Base-by-base conservation (phyloP, 2,888 invertebrate species). In the Cyaniris semiargus region DNA sequence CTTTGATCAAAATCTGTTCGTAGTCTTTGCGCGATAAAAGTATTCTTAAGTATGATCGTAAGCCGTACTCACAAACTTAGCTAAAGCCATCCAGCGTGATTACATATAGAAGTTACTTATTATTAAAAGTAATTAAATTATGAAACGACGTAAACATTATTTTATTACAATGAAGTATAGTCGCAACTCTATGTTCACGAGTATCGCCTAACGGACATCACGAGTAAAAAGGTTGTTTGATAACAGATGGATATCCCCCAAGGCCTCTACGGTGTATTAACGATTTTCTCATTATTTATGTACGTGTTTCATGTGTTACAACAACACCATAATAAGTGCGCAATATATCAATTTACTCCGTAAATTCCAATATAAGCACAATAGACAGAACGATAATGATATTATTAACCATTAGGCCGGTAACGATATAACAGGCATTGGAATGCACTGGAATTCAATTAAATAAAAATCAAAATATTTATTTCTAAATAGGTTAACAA, bases 271-370 rank as follows among this genome's bases (percentile, higher is more conserved):
- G 5, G 66, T 66, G 27, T 5, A 66, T 66, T 66, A 66, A 31
- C 66, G 27, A 66, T 66, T 66, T 66, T 66, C 66, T 66, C 66
- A 66, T 66, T 66, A 27, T 66, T 13, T 15, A 15, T 13, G 60
- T 66, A 66, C 60, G 13, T 13, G 23, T 58, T 58, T 21, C n/a
- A 58, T 58, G 58, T 60, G 4, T 66, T 7, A 66, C 66, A 66
- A 66, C 66, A 66, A 66, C 66, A 27, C 27, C 15, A 66, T 27
- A 15, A 66, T 66, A 66, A 27, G 13, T 15, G 6, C 18, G 27
- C 13, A 66, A 27, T 53, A 27, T 27, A 1, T 66, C 15, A 15
- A 66, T 18, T 15, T 15, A 5, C 3, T 27, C 23, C 23, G 15
- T 10, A 23, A 27, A 60, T 60, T 60, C 6, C 21, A 60, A 60